Conservation (phyloP, 2,888 invertebrate species). For the Tiliacea citrago region DNA sequence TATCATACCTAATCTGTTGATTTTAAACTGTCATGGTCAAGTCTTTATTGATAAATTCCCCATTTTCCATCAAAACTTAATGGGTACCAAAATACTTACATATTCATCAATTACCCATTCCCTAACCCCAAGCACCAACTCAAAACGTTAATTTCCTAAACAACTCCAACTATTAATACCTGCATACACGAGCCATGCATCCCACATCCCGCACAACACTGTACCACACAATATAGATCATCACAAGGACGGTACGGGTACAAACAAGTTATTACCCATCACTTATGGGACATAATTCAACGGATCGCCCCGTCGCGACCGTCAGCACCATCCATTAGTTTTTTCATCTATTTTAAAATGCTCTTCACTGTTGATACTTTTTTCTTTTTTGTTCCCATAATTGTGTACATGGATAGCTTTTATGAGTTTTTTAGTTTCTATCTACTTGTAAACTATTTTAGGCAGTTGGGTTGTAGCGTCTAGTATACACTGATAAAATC, state of each 20-base stretch:
- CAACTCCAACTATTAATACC: constrained; percentile 37
- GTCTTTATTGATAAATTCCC: background rate
- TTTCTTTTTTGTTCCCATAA: constrained; percentile 43
- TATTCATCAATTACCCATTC: background rate
- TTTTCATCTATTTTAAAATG: constrained; percentile 78
- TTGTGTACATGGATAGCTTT: constrained; percentile 49
- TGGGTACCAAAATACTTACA: background rate
- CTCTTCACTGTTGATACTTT: constrained; percentile 42
- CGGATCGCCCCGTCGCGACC: constrained; percentile 69
- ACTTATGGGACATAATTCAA: constrained; percentile 76
- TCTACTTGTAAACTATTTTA: constrained; percentile 40
- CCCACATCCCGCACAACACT: constrained; percentile 4
- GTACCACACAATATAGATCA: constrained; percentile 66
- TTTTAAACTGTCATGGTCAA: background rate
- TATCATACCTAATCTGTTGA: background rate
- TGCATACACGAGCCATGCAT: constrained; percentile 4
- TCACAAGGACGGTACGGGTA: constrained; percentile 69
- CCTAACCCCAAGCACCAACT: background rate
- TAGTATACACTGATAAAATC: background rate
- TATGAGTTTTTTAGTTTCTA: constrained; percentile 46
- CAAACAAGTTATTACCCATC: constrained; percentile 70
- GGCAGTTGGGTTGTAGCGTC: background rate
- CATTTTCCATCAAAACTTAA: background rate
- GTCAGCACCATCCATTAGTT: constrained; percentile 71
- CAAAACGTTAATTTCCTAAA: constrained; percentile 34